These are phyloP conservation scores for Entomobrya proxima DNA, from an alignment of 2,888 invertebrate genomes.

Conservation along the genomic window DNA sequence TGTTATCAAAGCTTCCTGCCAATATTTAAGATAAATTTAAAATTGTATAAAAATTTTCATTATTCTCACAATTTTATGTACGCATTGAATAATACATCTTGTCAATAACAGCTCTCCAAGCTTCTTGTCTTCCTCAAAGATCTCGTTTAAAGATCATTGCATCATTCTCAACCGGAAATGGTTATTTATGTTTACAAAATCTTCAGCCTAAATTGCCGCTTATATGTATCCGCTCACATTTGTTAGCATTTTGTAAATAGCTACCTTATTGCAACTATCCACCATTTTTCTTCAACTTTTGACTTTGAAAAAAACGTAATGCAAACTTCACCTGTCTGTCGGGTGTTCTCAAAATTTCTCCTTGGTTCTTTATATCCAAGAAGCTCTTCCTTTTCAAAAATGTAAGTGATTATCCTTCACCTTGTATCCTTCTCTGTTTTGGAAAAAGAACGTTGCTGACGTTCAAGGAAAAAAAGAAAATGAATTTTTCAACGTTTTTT, in stretches of 20 bases:
- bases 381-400: neutral
- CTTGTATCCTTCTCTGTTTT: conserved; percentile 14
- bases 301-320: too few species aligned
- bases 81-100: too few species aligned
- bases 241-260: too few species aligned
- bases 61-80: too few species aligned
- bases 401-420: conserved; percentile 21
- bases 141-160: neutral
- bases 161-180: neutral
- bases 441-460: conserved; percentile 29
- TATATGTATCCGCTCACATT: neutral
- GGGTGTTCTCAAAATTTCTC: conserved; percentile 28
- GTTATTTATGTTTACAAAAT: neutral
- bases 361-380: neutral
- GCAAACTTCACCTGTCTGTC: too few species aligned
- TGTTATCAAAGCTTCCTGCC: too few species aligned
- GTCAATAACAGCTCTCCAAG: too few species aligned
- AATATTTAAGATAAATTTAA: too few species aligned
- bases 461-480: conserved; percentile 39
- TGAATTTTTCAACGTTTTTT: conserved; percentile 54
- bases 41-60: too few species aligned
- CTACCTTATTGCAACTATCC: too few species aligned
- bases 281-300: too few species aligned
- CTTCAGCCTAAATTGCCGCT: neutral
- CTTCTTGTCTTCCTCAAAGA: neutral